A percentile compares a stretch with the other conserved stretches of the same genome.
phyloP scores from a whole-genome alignment of 92 coral and sea anemone genomes.

The Hydrozoanthus gracilis region DNA sequence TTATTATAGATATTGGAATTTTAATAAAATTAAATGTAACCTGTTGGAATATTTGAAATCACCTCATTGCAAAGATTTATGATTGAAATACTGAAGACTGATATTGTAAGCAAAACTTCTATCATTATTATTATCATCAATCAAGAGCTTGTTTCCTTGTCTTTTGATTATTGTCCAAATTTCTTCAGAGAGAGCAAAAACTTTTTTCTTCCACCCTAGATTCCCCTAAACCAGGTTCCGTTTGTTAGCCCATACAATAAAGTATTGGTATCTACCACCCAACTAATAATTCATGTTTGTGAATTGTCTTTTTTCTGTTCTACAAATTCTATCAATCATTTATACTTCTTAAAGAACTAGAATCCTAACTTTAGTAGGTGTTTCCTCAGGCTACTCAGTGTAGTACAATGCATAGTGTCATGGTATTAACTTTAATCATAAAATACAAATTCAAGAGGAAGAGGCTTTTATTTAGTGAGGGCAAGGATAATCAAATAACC shows the following conservation, averaged over 20 bases:
- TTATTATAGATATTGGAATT: not conserved
- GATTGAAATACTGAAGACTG: not conserved
- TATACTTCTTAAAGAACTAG: not conserved
- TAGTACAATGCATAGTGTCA: not conserved
- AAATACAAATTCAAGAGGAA: not conserved
- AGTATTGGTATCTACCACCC: not conserved
- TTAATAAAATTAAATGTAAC: not conserved
- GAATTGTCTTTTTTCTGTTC: not conserved
- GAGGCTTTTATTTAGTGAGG: not conserved
- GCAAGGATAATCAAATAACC: not conserved
- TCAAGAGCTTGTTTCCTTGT: not conserved
- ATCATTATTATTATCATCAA: not conserved
- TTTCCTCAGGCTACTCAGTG: not conserved
- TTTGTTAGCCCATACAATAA: not conserved
- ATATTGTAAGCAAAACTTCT: not conserved
- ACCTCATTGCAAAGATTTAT: not conserved
- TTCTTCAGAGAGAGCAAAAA: not conserved
- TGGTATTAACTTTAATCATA: not conserved
- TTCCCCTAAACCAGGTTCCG: not conserved
- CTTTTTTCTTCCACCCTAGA: not conserved
- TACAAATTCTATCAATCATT: not conserved
- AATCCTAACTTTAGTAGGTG: not conserved
- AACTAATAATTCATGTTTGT: not conserved
- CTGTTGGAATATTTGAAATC: not conserved
- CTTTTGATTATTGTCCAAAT: not conserved